These are phyloP conservation scores for Lonchura striata DNA, from an alignment of 2,113 vertebrate genomes.

Conservation along the genomic window DNA sequence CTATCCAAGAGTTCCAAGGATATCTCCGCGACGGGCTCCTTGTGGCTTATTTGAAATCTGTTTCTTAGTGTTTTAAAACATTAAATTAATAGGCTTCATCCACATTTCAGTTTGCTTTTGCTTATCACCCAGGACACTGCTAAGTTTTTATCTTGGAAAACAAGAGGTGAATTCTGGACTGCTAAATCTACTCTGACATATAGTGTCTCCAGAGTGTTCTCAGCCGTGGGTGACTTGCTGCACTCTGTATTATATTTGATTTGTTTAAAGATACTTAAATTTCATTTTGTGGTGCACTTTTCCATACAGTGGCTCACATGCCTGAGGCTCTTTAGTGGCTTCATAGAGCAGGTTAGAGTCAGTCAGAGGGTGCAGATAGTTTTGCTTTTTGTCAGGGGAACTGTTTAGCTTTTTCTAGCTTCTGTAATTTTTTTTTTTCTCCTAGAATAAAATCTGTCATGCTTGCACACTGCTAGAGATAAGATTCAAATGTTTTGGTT, in stretches of 20 bases:
- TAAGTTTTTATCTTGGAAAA: not conserved
- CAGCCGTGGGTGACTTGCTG: not conserved
- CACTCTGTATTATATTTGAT: not conserved
- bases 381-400: not conserved
- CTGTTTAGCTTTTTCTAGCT: not conserved
- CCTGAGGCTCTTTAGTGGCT: not conserved
- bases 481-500: not conserved
- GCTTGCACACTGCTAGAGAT: not conserved
- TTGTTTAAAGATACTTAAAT: not conserved
- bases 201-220: not conserved
- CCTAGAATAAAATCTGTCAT: not conserved
- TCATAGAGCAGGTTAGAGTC: not conserved
- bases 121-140: not conserved
- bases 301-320: not conserved
- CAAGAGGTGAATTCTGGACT: not conserved
- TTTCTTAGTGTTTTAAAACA: not conserved
- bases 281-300: not conserved
- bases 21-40: not conserved
- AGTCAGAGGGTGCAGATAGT: not conserved
- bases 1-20: not conserved
- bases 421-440: not conserved
- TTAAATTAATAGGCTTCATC: not conserved
- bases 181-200: not conserved
- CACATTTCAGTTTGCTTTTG: not conserved
- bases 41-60: not conserved